Evolutionary conservation across 2,797 vertebrate species (phyloP).

Genomic region (Eulemur rubriventer): DNA sequence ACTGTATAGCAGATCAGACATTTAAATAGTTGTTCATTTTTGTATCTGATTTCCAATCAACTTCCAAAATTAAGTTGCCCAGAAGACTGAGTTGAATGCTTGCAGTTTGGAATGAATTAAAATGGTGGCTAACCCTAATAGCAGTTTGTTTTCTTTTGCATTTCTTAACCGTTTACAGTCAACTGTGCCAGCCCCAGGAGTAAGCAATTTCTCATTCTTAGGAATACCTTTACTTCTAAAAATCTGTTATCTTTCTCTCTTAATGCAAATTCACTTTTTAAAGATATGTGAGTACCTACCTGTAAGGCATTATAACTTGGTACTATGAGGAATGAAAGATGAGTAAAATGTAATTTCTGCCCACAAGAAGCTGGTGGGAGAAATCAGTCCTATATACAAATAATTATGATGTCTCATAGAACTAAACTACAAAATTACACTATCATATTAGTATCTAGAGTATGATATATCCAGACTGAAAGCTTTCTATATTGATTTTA

Average conservation of each 20-base stretch:
- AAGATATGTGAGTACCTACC: not conserved
- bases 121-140: not conserved
- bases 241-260: not conserved
- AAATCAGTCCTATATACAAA: not conserved
- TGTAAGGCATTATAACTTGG: not conserved
- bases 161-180: not conserved
- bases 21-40: not conserved
- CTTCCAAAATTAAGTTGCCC: not conserved
- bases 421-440: not conserved
- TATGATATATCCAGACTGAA: not conserved
- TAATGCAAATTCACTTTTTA: conserved; percentile 26
- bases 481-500: conserved; percentile 1
- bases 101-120: not conserved
- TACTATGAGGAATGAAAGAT: not conserved
- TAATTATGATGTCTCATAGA: not conserved
- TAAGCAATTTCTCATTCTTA: not conserved
- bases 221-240: conserved; percentile 27
- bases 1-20: not conserved
- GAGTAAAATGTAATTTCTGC: conserved; percentile 47
- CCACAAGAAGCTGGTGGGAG: not conserved
- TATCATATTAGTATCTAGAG: not conserved
- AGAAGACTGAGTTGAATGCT: conserved; percentile 7
- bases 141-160: not conserved
- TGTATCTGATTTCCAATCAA: not conserved
- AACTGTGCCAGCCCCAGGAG: not conserved